Percentiles rank a stretch among this genome's conserved stretches.
phyloP scores from a whole-genome alignment of 2,888 invertebrate species.

The Plagiodera versicolora region DNA sequence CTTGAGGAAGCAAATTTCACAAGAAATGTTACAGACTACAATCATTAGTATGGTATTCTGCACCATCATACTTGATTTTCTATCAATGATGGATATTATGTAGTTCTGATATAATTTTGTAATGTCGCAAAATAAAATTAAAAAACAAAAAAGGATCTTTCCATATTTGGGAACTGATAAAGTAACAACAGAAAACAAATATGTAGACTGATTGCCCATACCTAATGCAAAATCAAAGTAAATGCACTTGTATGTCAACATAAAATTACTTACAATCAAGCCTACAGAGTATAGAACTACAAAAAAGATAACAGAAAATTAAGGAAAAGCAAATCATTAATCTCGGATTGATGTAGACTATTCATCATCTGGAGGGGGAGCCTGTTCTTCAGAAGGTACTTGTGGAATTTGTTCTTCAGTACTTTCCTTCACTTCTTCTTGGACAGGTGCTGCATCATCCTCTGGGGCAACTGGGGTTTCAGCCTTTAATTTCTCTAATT shows the following conservation, averaged over 20 bases:
- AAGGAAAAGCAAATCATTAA: conserved; percentile 6
- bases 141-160: background rate
- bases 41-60: too few relatives aligned
- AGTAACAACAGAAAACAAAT: background rate
- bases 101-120: too few relatives aligned
- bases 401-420: conserved; percentile 15
- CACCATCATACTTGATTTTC: too few relatives aligned
- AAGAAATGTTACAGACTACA: too few relatives aligned
- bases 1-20: too few relatives aligned
- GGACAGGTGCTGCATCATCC: conserved; percentile 16
- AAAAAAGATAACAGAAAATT: background rate
- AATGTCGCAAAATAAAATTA: background rate
- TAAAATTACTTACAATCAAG: background rate
- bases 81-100: too few relatives aligned
- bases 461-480: conserved; percentile 9
- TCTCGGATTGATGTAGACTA: conserved; percentile 1
- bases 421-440: conserved; percentile 10
- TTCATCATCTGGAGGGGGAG: conserved; percentile 1
- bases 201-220: background rate
- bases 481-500: conserved; percentile 50
- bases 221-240: background rate
- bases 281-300: background rate
- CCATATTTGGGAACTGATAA: background rate
- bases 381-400: conserved; percentile 10
- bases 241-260: background rate